Conservation (phyloP, 2,113 vertebrate genomes). For the Natator depressus region DNA sequence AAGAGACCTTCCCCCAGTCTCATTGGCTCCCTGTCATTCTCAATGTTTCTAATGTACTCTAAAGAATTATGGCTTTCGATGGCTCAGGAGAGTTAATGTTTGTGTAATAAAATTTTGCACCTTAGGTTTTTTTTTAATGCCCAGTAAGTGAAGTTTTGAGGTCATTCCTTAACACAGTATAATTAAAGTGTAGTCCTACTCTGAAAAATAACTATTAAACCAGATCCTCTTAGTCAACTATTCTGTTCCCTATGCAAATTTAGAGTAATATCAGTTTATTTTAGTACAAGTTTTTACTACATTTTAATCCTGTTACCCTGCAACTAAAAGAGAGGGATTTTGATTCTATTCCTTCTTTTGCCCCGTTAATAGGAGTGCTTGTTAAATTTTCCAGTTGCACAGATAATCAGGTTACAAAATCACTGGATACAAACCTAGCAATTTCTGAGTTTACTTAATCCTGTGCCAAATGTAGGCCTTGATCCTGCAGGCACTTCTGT, state of each 20-base stretch:
- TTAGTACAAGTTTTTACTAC: neutral
- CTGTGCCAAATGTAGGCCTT: neutral
- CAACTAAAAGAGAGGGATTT: neutral
- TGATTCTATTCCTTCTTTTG: neutral
- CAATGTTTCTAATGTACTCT: neutral
- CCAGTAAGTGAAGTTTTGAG: neutral
- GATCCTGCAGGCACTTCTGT: neutral
- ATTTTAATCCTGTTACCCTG: neutral
- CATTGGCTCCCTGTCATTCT: neutral
- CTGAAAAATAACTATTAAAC: neutral
- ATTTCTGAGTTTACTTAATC: neutral
- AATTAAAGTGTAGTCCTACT: neutral
- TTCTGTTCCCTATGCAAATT: neutral
- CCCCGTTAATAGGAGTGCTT: neutral
- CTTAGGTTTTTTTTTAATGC: neutral
- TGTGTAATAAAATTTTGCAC: neutral
- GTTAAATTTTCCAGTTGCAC: neutral
- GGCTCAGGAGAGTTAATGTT: neutral
- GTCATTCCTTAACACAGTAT: neutral
- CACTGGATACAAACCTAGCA: neutral
- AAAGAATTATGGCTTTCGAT: neutral
- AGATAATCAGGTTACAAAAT: neutral
- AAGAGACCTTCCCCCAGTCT: rapidly evolving
- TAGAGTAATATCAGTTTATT: neutral
- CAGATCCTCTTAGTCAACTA: neutral